phyloP scores from a whole-genome alignment of 2,113 vertebrate species.

The Craseonycteris thonglongyai region DNA sequence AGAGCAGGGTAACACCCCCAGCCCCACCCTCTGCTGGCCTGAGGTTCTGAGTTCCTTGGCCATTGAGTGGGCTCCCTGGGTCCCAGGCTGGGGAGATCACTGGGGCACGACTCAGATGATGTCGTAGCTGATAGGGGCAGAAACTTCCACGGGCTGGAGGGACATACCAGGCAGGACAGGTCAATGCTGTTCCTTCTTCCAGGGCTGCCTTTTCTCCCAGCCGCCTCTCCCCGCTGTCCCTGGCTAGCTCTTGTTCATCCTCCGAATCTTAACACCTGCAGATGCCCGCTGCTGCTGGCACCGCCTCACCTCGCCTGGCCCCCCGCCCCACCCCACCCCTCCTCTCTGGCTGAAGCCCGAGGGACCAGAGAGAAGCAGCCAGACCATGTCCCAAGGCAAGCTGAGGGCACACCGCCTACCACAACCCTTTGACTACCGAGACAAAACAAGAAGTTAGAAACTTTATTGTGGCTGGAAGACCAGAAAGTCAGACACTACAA shows the following conservation, averaged over 20 bases:
- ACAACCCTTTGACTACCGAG: no score
- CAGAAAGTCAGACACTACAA: no score
- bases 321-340: no score
- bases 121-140: neutral
- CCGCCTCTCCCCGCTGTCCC: no score
- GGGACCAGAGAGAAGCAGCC: no score
- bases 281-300: no score
- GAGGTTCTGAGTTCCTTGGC: fast-evolving
- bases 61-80: neutral
- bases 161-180: neutral
- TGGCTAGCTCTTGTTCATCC: neutral
- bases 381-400: no score
- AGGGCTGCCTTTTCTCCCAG: fast-evolving
- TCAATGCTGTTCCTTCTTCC: neutral
- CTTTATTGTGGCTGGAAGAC: no score
- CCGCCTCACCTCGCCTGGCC: no score
- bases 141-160: neutral
- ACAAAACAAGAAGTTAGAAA: no score
- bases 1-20: neutral
- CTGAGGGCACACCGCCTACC: no score
- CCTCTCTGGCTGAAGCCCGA: no score
- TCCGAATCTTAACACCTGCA: neutral
- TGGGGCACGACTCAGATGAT: neutral
- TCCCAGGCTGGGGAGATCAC: neutral
- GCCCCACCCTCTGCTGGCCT: neutral